These are phyloP conservation scores for Aphaenogaster floridana DNA, from an alignment of 1,140 invertebrate genomes.

Conservation along the genomic window DNA sequence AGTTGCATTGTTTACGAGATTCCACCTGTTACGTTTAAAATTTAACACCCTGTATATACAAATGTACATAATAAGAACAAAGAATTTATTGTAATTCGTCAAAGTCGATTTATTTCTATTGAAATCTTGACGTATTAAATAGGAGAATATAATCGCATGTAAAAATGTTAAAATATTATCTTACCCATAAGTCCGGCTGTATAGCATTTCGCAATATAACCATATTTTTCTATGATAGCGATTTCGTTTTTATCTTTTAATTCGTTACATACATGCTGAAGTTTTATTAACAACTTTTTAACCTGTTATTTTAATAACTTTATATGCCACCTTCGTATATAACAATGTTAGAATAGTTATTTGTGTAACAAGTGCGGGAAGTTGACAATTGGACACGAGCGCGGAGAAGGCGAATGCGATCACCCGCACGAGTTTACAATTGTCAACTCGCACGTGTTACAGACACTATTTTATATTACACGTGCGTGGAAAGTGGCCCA, in stretches of 20 bases:
- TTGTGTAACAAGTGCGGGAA: no score
- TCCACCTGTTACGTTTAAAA: no score
- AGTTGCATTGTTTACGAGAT: no score
- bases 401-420: no score
- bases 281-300: neutral
- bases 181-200: neutral
- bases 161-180: neutral
- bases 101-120: neutral
- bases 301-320: constrained; percentile 8
- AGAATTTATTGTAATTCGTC: no score
- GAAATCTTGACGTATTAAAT: neutral
- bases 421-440: no score
- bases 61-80: no score
- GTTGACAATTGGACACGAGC: no score
- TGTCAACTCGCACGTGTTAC: no score
- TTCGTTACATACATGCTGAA: neutral
- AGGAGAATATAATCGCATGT: neutral
- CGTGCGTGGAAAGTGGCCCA: no score
- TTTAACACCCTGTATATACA: no score
- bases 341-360: neutral
- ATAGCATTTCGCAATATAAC: neutral
- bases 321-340: neutral
- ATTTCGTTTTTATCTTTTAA: constrained; percentile 16
- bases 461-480: no score
- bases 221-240: constrained; percentile 1